phyloP scores from a whole-genome alignment of 2,113 vertebrate species.

The Blennius ocellaris region DNA sequence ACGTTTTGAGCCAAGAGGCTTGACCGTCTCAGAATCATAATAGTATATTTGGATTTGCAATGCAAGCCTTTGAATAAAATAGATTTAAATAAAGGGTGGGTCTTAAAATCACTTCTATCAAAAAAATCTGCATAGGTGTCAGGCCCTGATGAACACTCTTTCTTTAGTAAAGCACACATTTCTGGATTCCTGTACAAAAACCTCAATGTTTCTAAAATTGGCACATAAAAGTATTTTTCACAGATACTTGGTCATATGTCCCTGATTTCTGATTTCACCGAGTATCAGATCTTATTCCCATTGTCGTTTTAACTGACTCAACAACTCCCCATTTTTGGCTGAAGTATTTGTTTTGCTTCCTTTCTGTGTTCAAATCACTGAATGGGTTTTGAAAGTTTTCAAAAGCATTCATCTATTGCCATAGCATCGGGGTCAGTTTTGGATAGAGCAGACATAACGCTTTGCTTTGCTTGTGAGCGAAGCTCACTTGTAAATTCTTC shows the following conservation, averaged over 20 bases:
- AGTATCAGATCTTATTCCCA: not conserved
- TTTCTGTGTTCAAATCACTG: slow-evolving; percentile 48
- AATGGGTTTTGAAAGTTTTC: slow-evolving; percentile 54
- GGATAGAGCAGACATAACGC: not conserved
- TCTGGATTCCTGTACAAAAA: slow-evolving; percentile 33
- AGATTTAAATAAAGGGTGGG: too few species aligned
- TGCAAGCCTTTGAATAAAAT: not conserved
- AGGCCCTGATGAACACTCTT: not conserved
- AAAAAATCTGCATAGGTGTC: too few species aligned
- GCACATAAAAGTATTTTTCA: slow-evolving; percentile 11
- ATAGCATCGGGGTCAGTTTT: not conserved
- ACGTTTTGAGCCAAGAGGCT: slow-evolving; percentile 24
- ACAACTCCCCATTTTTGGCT: slow-evolving; percentile 51
- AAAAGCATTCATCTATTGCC: slow-evolving; percentile 35
- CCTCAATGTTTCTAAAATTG: slow-evolving; percentile 9
- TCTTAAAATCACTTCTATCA: too few species aligned
- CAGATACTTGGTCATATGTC: slow-evolving; percentile 6
- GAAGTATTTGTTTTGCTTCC: slow-evolving; percentile 52
- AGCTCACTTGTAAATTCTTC: slow-evolving; percentile 48
- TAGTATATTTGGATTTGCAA: slow-evolving; percentile 23
- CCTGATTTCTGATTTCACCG: slow-evolving; percentile 1
- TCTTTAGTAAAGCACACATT: slow-evolving; percentile 1
- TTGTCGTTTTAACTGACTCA: slow-evolving; percentile 45
- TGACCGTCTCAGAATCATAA: slow-evolving; percentile 21
- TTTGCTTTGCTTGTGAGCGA: slow-evolving; percentile 29